Evolutionary conservation across 2,888 invertebrate species (phyloP).

Genomic region (Parnassius apollo): DNA sequence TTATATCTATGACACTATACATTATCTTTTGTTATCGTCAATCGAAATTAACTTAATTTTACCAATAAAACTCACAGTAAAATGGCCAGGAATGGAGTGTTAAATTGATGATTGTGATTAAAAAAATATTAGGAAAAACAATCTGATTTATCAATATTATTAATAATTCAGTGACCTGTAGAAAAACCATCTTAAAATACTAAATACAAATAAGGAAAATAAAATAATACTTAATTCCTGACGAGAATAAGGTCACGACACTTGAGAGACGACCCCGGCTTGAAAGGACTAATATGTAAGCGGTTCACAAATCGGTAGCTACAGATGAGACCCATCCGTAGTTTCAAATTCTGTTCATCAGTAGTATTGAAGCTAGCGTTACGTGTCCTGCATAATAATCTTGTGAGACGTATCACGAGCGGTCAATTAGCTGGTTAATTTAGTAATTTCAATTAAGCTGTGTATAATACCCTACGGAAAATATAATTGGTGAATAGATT

Average conservation of each 20-base stretch:
- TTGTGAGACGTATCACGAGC: conserved; percentile 18
- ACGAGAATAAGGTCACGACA: neutral
- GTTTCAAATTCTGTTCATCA: conserved; percentile 37
- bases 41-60: too few relatives aligned
- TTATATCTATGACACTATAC: too few relatives aligned
- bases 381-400: conserved; percentile 29
- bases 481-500: neutral
- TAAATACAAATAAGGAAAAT: neutral
- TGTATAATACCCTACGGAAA: neutral
- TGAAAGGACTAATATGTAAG: conserved; percentile 13
- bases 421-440: conserved; percentile 19
- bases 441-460: conserved; percentile 18
- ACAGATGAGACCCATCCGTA: conserved; percentile 21
- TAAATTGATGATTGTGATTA: too few relatives aligned
- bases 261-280: neutral
- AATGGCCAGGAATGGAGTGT: too few relatives aligned
- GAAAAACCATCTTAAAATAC: too few relatives aligned
- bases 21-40: too few relatives aligned
- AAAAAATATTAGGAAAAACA: too few relatives aligned
- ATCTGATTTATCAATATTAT: too few relatives aligned
- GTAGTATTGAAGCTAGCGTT: conserved; percentile 34
- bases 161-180: too few relatives aligned
- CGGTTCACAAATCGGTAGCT: conserved; percentile 7
- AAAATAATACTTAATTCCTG: neutral
- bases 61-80: too few relatives aligned